Percentiles rank a stretch among this genome's conserved stretches.
phyloP scores from a whole-genome alignment of 2,888 invertebrate species.

The Mellilla xanthometata region DNA sequence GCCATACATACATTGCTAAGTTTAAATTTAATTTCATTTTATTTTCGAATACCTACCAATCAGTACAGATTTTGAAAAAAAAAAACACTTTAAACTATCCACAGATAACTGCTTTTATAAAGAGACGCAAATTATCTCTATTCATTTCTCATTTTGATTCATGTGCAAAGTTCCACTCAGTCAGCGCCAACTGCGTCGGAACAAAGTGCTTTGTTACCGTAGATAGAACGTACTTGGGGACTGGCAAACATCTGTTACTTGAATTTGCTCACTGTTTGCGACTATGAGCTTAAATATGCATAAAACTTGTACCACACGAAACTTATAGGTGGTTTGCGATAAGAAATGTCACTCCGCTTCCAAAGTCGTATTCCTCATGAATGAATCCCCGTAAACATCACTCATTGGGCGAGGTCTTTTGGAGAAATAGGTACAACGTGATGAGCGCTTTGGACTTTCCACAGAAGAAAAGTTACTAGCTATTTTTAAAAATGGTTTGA shows the following conservation, averaged over 20 bases:
- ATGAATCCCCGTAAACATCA: too few species aligned
- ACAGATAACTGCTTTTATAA: neutral
- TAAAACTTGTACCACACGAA: neutral
- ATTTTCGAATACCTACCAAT: neutral
- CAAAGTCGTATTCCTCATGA: too few species aligned
- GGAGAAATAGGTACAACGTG: too few species aligned
- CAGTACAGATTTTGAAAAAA: neutral
- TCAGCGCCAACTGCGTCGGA: conserved; percentile 16
- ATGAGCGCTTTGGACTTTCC: too few species aligned
- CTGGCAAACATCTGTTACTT: neutral
- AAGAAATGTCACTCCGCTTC: too few species aligned
- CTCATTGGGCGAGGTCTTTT: too few species aligned
- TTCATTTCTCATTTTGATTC: conserved; percentile 9
- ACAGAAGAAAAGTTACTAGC: too few species aligned
- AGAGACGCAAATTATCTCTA: neutral
- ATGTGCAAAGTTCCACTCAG: conserved; percentile 10
- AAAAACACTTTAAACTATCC: neutral
- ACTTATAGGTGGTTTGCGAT: neutral
- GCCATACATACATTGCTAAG: too few species aligned
- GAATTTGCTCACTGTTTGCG: neutral
- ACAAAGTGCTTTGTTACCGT: conserved; percentile 17
- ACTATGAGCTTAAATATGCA: neutral
- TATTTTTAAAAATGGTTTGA: too few species aligned
- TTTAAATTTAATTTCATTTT: neutral
- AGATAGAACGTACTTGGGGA: neutral